These are phyloP conservation scores for Zophobas morio DNA, from an alignment of 1,140 invertebrate genomes.

Conservation along the genomic window DNA sequence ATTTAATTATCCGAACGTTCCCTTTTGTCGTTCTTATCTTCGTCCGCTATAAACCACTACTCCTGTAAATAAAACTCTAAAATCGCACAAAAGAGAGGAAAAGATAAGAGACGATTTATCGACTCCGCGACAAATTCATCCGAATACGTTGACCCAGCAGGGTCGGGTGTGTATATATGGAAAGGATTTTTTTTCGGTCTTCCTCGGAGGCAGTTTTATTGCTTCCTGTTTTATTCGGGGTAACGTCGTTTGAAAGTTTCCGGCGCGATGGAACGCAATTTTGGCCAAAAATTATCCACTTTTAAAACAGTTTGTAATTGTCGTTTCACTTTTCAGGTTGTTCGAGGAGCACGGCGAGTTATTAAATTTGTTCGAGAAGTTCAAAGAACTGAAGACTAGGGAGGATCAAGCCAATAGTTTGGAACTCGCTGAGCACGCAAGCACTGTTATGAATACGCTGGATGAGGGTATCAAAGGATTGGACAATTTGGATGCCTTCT, in stretches of 20 bases:
- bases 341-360: slow-evolving; percentile 91
- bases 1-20: neutral
- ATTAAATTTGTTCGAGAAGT: slow-evolving; percentile 86
- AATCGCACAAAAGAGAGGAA: neutral
- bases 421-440: slow-evolving; percentile 89
- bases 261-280: slow-evolving; percentile 1
- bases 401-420: slow-evolving; percentile 85
- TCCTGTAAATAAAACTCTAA: neutral
- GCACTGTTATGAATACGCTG: slow-evolving; percentile 89
- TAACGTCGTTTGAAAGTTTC: slow-evolving; percentile 14
- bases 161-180: slow-evolving; percentile 2
- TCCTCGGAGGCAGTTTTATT: slow-evolving; percentile 1
- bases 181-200: slow-evolving; percentile 8
- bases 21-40: neutral
- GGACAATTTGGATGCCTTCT: slow-evolving; percentile 87
- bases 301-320: slow-evolving; percentile 17
- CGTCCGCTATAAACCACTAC: neutral
- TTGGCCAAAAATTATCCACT: neutral
- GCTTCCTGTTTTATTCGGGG: slow-evolving; percentile 1
- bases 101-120: neutral
- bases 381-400: slow-evolving; percentile 82
- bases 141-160: slow-evolving; percentile 17
- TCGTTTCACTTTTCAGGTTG: slow-evolving; percentile 73
- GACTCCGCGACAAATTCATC: slow-evolving; percentile 14
- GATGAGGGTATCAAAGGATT: slow-evolving; percentile 89